phyloP scores from a whole-genome alignment of 2,797 vertebrate species.

The Acestrorhynchus altus region DNA sequence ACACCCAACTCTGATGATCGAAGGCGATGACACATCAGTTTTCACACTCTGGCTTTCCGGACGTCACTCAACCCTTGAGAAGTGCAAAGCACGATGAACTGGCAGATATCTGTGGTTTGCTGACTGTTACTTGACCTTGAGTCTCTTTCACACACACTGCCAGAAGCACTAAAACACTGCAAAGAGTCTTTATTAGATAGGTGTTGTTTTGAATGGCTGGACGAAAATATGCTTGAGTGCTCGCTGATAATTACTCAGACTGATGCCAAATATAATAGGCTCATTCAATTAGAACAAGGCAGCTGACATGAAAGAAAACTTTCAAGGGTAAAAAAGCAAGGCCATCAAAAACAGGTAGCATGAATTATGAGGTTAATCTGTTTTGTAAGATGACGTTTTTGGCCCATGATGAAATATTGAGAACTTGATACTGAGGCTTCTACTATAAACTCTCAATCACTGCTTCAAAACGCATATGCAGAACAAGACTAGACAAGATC shows the following conservation, averaged over 20 bases:
- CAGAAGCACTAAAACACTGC: slow-evolving; percentile 23
- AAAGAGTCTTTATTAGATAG: slow-evolving; percentile 2
- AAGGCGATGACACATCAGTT: slow-evolving; percentile 49
- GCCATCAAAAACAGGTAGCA: background rate
- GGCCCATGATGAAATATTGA: background rate
- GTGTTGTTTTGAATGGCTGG: slow-evolving; percentile 2
- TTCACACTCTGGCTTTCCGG: slow-evolving; percentile 31
- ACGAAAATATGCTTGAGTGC: slow-evolving; percentile 21
- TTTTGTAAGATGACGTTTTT: background rate
- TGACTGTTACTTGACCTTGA: slow-evolving; percentile 51
- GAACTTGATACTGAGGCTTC: background rate
- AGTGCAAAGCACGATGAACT: slow-evolving; percentile 31
- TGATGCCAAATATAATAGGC: slow-evolving; percentile 1
- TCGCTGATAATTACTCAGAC: slow-evolving; percentile 17
- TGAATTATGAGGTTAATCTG: background rate
- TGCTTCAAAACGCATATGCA: background rate
- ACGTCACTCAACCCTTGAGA: slow-evolving; percentile 23
- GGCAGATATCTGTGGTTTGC: slow-evolving; percentile 31
- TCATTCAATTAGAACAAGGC: slow-evolving; percentile 18
- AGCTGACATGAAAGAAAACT: slow-evolving; percentile 13
- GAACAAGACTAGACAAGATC: background rate
- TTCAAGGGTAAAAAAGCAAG: slow-evolving; percentile 28
- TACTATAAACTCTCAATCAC: background rate
- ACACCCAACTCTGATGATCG: slow-evolving; percentile 11
- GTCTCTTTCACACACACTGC: slow-evolving; percentile 30